A percentile compares a stretch with the other conserved stretches of the same genome.
These are phyloP conservation scores for Ciconia stormi DNA, from an alignment of 2,113 vertebrate genomes.

Conservation along the genomic window DNA sequence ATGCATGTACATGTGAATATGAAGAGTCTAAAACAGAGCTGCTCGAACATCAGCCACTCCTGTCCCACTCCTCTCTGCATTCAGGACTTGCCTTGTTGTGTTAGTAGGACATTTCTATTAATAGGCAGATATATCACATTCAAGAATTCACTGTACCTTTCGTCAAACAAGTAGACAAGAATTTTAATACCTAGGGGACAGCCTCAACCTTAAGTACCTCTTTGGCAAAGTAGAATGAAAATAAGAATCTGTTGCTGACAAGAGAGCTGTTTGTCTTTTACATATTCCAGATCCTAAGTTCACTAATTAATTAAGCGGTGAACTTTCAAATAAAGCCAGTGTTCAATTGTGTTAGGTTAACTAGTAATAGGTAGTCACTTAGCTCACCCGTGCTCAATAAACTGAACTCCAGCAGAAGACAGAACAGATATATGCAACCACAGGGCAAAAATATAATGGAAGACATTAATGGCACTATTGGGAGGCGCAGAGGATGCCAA, in stretches of 20 bases:
- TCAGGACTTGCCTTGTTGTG: not conserved
- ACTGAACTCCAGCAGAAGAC: not conserved
- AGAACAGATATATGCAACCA: not conserved
- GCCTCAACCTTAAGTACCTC: not conserved
- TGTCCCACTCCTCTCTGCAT: not conserved
- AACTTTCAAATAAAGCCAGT: not conserved
- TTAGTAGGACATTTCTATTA: not conserved
- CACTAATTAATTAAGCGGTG: not conserved
- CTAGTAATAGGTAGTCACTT: not conserved
- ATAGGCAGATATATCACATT: not conserved
- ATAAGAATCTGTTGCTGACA: not conserved
- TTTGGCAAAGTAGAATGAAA: not conserved
- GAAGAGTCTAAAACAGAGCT: not conserved
- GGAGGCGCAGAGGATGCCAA: not conserved
- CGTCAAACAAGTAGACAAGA: not conserved
- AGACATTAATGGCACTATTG: not conserved
- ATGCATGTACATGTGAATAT: accelerated
- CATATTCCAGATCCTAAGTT: not conserved
- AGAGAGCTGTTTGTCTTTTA: not conserved
- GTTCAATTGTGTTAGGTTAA: not conserved
- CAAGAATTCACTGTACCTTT: not conserved
- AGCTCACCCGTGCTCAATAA: not conserved
- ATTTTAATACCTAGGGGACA: not conserved
- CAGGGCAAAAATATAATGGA: not conserved
- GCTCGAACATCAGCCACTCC: accelerated